Evolutionary conservation across 92 coral and sea anemone species (phyloP), one percentile per base, ranked within the genome.

Genomic region (Phenganax marumi): DNA sequence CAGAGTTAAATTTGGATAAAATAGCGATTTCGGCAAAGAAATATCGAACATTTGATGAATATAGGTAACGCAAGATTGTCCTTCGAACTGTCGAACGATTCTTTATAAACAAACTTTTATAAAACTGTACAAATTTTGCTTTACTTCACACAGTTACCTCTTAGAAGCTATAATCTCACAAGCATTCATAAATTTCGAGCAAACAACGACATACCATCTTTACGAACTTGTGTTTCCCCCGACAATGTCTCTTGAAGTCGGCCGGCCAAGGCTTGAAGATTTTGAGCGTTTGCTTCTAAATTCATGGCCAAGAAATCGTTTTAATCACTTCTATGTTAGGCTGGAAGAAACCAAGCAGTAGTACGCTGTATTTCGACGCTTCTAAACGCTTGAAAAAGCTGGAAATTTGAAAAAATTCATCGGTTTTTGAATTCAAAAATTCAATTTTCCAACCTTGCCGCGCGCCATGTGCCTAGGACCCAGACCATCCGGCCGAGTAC

Each of bases 171-270:
- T 2, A 33, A 33, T 33, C 43, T 33, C 2, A 33, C 2, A 33
- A 33, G 43, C 43, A 33, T 33, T 33, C 43, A 33, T 33, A 33
- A 33, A 33, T 33, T 56, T 21, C 1, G 3, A 56, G 2, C 1
- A 56, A 56, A 14, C 63, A 62, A 19, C 12, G 39, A 26, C 87
- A 47, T 86, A 95, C 98, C 98, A 74, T 92, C 95, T 80, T 84
- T 92, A 55, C 98, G 91, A 62, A 87, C 83, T 77, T 83, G 82
- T 23, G 97, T 60, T 3, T 95, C 98, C 11, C 86, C 86, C 19
- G 96, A 89, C 6, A 95, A 79, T 12, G 98, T 95, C 63, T 92
- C 91, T 81, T 92, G 87, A 84, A 95, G 82, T 57, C 76, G 81
- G 24, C 85, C 83, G 12, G 90, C 95, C 47, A 95, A 83, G 10